These are phyloP conservation scores for Pseudobourletiella spinata DNA, from an alignment of 1,140 invertebrate genomes.

Conservation along the genomic window DNA sequence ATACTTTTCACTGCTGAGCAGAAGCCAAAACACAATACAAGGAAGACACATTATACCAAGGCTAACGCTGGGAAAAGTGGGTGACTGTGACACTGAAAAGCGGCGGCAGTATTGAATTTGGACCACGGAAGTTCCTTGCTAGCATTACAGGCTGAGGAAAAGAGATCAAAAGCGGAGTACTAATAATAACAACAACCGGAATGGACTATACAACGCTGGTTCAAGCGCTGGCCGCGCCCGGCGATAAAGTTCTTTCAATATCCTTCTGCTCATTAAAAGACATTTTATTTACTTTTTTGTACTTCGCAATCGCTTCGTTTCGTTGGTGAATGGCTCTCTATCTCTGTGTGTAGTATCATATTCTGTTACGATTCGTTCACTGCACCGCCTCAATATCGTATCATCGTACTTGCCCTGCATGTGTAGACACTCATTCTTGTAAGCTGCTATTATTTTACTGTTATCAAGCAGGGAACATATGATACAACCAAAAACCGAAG, in stretches of 20 bases:
- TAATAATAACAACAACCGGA: too few species aligned
- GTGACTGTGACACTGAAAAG: too few species aligned
- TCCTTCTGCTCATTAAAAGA: constrained; percentile 39
- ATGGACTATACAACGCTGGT: constrained; percentile 43
- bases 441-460: neutral
- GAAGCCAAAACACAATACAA: too few species aligned
- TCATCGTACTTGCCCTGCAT: neutral
- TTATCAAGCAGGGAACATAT: too few species aligned
- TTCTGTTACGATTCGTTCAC: neutral
- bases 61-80: too few species aligned
- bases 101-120: too few species aligned
- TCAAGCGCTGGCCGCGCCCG: constrained; percentile 53
- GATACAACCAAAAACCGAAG: too few species aligned
- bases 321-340: neutral
- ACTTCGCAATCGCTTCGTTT: neutral
- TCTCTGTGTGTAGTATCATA: neutral
- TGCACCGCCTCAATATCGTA: neutral
- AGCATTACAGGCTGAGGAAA: too few species aligned
- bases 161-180: too few species aligned
- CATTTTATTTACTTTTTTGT: neutral
- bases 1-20: too few species aligned
- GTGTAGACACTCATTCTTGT: neutral
- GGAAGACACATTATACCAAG: too few species aligned
- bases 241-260: constrained; percentile 50
- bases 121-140: too few species aligned